Conservation (phyloP, 2,113 vertebrate species). For the Passer montanus region DNA sequence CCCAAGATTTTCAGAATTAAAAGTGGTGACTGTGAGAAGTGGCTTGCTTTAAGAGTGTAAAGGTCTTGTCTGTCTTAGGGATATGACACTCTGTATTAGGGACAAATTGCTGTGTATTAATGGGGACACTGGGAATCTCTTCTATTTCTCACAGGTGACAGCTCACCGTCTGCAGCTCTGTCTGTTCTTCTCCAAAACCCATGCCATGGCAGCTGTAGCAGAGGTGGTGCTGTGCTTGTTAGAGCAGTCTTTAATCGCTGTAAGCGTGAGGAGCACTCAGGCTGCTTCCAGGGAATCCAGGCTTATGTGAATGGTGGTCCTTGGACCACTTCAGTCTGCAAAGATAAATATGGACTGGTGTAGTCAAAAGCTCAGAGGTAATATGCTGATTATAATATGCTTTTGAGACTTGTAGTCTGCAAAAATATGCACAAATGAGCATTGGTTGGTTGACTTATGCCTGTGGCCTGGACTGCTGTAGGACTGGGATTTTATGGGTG, state of each 20-base stretch:
- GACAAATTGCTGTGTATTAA: neutral
- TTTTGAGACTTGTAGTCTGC: neutral
- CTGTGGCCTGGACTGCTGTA: neutral
- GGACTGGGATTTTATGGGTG: neutral
- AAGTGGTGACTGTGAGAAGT: neutral
- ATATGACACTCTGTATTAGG: neutral
- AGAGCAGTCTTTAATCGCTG: neutral
- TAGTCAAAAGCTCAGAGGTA: neutral
- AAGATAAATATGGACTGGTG: neutral
- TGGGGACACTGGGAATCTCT: neutral
- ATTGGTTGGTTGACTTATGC: neutral
- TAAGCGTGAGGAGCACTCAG: neutral
- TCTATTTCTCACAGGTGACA: neutral
- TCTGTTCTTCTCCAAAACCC: neutral
- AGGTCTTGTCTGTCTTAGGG: neutral
- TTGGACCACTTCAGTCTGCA: neutral
- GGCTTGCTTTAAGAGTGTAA: rapidly evolving
- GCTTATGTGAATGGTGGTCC: neutral
- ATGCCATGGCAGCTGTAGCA: neutral
- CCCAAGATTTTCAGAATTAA: neutral
- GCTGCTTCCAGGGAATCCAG: neutral
- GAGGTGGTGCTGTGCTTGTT: constrained; percentile 7
- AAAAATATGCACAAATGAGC: neutral
- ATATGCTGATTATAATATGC: neutral
- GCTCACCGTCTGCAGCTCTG: neutral